Conservation (phyloP, 1,140 invertebrate genomes). For the Capitella teleta region DNA sequence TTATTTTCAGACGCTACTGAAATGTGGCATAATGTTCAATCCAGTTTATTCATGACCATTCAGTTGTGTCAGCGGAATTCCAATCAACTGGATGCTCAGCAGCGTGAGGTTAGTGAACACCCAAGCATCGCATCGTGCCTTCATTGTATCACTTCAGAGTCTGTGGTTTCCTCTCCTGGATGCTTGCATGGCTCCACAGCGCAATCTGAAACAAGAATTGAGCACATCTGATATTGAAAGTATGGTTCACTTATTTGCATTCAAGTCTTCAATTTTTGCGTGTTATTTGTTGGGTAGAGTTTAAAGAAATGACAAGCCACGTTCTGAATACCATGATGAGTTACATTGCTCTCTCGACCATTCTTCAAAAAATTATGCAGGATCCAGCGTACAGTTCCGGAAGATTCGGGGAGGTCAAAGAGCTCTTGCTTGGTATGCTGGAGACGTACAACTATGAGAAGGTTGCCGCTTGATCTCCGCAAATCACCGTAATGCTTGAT, state of each 20-base stretch:
- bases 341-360: slow-evolving; percentile 48
- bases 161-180: slow-evolving; percentile 50
- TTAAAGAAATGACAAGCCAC: slow-evolving; percentile 45
- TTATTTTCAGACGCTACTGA: not conserved
- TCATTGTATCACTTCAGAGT: slow-evolving; percentile 17
- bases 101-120: slow-evolving; percentile 18
- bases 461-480: slow-evolving; percentile 17
- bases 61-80: slow-evolving; percentile 11
- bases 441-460: slow-evolving; percentile 51
- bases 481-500: not conserved
- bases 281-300: slow-evolving; percentile 21
- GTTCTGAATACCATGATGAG: slow-evolving; percentile 51
- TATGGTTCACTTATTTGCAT: too few relatives aligned
- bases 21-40: not conserved
- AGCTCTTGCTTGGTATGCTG: slow-evolving; percentile 47
- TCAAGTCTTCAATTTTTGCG: not conserved
- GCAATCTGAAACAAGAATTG: slow-evolving; percentile 18
- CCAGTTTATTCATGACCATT: not conserved
- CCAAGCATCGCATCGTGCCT: too few relatives aligned
- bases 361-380: slow-evolving; percentile 47
- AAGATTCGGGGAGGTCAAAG: slow-evolving; percentile 49
- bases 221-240: not conserved
- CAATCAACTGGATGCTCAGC: slow-evolving; percentile 2
- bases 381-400: slow-evolving; percentile 47
- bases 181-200: slow-evolving; percentile 43